phyloP scores from a whole-genome alignment of 2,888 invertebrate genomes.

The Vannuccia rotundouncinata region DNA sequence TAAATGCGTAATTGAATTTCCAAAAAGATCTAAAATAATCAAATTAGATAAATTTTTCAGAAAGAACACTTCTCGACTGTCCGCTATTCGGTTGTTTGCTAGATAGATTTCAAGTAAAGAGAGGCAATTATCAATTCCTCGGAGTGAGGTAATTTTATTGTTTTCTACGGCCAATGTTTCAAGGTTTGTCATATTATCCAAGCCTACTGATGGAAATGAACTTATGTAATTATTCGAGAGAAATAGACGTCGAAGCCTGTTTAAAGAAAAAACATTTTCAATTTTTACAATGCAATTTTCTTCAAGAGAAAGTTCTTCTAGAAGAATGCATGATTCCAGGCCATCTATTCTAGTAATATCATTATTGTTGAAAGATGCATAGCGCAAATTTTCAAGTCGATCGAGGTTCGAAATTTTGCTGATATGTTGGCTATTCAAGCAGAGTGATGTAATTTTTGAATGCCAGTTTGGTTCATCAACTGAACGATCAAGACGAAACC shows the following conservation, averaged over 20 bases:
- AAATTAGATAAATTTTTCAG: slow-evolving; percentile 52
- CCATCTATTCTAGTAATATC: slow-evolving; percentile 56
- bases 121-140: slow-evolving; percentile 46
- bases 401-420: slow-evolving; percentile 54
- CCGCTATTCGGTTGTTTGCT: slow-evolving; percentile 51
- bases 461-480: slow-evolving; percentile 24
- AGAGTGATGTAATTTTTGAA: slow-evolving; percentile 48
- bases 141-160: slow-evolving; percentile 49
- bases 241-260: background rate
- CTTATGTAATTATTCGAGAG: slow-evolving; percentile 32
- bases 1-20: slow-evolving; percentile 51
- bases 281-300: slow-evolving; percentile 48
- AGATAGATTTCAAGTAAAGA: slow-evolving; percentile 54
- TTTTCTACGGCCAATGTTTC: slow-evolving; percentile 51
- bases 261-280: slow-evolving; percentile 32
- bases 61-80: slow-evolving; percentile 52
- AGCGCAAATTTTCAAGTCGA: slow-evolving; percentile 50
- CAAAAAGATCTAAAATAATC: slow-evolving; percentile 54
- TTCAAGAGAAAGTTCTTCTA: slow-evolving; percentile 53
- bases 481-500: slow-evolving; percentile 46
- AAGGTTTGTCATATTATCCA: slow-evolving; percentile 44
- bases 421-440: slow-evolving; percentile 52
- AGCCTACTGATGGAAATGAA: background rate
- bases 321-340: slow-evolving; percentile 48
- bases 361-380: slow-evolving; percentile 56